phyloP scores from a whole-genome alignment of 2,797 vertebrate genomes.

The Melopsittacus undulatus region DNA sequence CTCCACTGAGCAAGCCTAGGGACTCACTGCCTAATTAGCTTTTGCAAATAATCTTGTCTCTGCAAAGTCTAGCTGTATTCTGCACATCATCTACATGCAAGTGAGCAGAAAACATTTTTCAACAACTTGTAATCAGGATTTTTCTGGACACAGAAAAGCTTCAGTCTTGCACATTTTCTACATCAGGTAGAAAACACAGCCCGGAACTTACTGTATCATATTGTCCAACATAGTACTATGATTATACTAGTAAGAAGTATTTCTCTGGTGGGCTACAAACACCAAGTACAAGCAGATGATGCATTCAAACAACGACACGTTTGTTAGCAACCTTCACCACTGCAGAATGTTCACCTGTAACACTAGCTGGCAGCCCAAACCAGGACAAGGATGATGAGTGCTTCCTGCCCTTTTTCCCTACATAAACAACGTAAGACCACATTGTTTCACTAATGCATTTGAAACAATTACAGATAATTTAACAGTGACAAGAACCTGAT shows the following conservation, averaged over 20 bases:
- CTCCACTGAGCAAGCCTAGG: not conserved
- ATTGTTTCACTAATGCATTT: not conserved
- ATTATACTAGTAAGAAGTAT: not conserved
- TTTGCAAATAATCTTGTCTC: not conserved
- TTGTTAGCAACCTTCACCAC: not conserved
- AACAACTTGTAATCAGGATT: not conserved
- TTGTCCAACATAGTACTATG: not conserved
- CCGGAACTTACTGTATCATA: accelerated
- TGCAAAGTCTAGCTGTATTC: not conserved
- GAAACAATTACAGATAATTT: not conserved
- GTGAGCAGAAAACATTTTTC: not conserved
- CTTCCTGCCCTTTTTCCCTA: not conserved
- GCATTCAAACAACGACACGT: not conserved
- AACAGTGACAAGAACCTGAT: accelerated
- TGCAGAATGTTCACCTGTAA: not conserved
- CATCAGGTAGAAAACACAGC: not conserved
- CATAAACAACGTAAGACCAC: not conserved
- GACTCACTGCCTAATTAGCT: not conserved
- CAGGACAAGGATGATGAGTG: not conserved
- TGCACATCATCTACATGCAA: not conserved
- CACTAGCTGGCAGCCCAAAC: not conserved
- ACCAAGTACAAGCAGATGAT: not conserved
- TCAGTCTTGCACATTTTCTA: not conserved
- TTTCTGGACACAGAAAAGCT: not conserved
- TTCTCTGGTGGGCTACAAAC: not conserved